Evolutionary conservation across 2,888 invertebrate genomes (phyloP).

Genomic region (Drosophila anomalata): DNA sequence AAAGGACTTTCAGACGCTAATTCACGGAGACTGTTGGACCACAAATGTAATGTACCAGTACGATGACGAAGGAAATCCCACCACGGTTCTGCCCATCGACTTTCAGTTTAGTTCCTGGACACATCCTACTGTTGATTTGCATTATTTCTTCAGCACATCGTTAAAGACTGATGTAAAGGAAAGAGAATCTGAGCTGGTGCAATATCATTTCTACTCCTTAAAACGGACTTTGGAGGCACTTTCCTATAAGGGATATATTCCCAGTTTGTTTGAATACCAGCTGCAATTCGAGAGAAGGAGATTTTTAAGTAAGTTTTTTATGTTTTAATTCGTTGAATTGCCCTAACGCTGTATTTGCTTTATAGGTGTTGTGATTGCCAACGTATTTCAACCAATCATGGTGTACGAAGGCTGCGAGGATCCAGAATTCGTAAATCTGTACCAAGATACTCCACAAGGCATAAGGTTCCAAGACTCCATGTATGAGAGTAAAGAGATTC

Average conservation of each 20-base stretch:
- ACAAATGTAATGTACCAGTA: constrained; percentile 79
- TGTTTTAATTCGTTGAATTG: rapidly evolving
- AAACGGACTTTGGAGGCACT: constrained; percentile 49
- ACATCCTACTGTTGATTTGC: constrained; percentile 73
- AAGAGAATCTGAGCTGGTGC: constrained; percentile 68
- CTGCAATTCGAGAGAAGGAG: constrained; percentile 55
- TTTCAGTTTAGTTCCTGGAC: constrained; percentile 75
- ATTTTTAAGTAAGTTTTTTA: constrained; percentile 46
- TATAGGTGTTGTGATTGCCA: constrained; percentile 71
- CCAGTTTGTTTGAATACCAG: constrained; percentile 63
- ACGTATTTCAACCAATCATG: constrained; percentile 78
- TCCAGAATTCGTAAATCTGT: constrained; percentile 75
- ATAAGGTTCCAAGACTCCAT: constrained; percentile 74
- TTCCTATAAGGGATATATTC: constrained; percentile 46
- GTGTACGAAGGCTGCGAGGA: constrained; percentile 72
- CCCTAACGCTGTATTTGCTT: not conserved
- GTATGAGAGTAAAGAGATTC: constrained; percentile 71
- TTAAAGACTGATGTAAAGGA: constrained; percentile 59
- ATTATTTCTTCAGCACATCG: constrained; percentile 78
- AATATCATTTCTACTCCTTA: constrained; percentile 69
- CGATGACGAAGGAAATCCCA: constrained; percentile 46
- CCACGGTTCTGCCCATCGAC: constrained; percentile 70
- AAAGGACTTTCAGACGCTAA: constrained; percentile 62
- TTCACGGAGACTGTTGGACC: constrained; percentile 80
- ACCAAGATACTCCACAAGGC: constrained; percentile 74